Evolutionary conservation across 92 coral and sea anemone genomes (phyloP).

Genomic region (Hydrozoanthus gracilis): DNA sequence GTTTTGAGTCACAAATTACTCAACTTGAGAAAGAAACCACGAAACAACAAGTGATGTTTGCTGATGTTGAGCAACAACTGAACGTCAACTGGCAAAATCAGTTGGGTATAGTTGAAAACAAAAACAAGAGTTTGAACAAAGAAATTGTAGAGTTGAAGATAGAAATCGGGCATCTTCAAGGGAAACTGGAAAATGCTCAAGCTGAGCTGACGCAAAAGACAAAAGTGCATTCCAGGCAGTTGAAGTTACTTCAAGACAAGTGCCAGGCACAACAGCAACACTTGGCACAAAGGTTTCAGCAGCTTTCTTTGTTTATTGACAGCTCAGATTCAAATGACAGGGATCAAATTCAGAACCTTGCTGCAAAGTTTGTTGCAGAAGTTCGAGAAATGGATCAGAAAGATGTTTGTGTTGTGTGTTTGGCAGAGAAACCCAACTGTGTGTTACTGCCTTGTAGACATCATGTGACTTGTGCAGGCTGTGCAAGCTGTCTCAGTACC

Average conservation of each 20-base stretch:
- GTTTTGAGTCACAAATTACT: conserved; percentile 51
- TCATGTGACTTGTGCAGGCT: conserved; percentile 57
- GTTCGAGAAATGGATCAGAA: conserved; percentile 61
- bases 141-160: conserved; percentile 53
- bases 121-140: conserved; percentile 38
- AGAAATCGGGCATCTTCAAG: conserved; percentile 53
- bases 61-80: conserved; percentile 51
- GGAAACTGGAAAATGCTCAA: conserved; percentile 31
- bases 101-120: conserved; percentile 6
- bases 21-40: conserved; percentile 50
- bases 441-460: conserved; percentile 63
- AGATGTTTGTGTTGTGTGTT: conserved; percentile 58
- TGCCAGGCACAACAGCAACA: conserved; percentile 55
- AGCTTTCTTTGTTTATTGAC: conserved; percentile 53
- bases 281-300: conserved; percentile 55
- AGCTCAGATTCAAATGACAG: conserved; percentile 24
- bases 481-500: conserved; percentile 41
- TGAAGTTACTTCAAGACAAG: conserved; percentile 50
- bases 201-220: conserved; percentile 27
- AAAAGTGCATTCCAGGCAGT: conserved; percentile 47
- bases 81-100: conserved; percentile 49
- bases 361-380: conserved; percentile 45
- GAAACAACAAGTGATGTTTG: conserved; percentile 52
- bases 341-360: conserved; percentile 33
- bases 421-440: conserved; percentile 62